These are phyloP conservation scores for Notothenia rossii DNA, from an alignment of 2,113 vertebrate species.

Conservation along the genomic window DNA sequence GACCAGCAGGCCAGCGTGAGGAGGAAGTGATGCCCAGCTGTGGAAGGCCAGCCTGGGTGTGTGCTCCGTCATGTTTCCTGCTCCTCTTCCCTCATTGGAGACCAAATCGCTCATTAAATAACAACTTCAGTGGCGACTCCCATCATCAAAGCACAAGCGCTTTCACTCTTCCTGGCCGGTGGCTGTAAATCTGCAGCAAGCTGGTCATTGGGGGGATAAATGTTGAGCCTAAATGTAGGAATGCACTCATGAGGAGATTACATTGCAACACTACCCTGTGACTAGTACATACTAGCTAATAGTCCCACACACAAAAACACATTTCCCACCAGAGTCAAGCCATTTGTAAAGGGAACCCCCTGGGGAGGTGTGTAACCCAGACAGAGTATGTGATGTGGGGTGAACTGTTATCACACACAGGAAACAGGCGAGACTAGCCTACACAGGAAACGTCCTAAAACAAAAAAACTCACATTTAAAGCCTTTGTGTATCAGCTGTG, in stretches of 20 bases:
- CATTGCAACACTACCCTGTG: slow-evolving; percentile 31
- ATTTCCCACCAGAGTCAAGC: slow-evolving; percentile 57
- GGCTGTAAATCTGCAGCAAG: background rate
- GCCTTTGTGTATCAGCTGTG: slow-evolving; percentile 71
- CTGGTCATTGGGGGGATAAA: background rate
- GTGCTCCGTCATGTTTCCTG: slow-evolving; percentile 68
- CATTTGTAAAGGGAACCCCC: slow-evolving; percentile 54
- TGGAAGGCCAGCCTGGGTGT: slow-evolving; percentile 46
- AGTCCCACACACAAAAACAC: slow-evolving; percentile 3
- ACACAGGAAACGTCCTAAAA: slow-evolving; percentile 74
- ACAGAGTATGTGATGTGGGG: slow-evolving; percentile 61
- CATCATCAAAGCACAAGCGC: slow-evolving; percentile 2
- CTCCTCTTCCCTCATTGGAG: slow-evolving; percentile 40
- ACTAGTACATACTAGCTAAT: slow-evolving; percentile 5
- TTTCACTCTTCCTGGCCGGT: slow-evolving; percentile 21
- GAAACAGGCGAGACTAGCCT: slow-evolving; percentile 79
- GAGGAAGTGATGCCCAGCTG: slow-evolving; percentile 71
- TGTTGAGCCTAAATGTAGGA: slow-evolving; percentile 37
- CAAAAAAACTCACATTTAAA: slow-evolving; percentile 64
- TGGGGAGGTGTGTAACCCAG: slow-evolving; percentile 61
- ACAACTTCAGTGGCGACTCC: slow-evolving; percentile 13
- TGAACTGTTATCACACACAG: slow-evolving; percentile 73
- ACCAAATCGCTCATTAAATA: slow-evolving; percentile 15
- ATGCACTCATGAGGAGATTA: slow-evolving; percentile 31
- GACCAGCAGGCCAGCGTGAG: slow-evolving; percentile 28